Evolutionary conservation across 1,140 invertebrate species (phyloP).

Genomic region (Adelges cooleyi): DNA sequence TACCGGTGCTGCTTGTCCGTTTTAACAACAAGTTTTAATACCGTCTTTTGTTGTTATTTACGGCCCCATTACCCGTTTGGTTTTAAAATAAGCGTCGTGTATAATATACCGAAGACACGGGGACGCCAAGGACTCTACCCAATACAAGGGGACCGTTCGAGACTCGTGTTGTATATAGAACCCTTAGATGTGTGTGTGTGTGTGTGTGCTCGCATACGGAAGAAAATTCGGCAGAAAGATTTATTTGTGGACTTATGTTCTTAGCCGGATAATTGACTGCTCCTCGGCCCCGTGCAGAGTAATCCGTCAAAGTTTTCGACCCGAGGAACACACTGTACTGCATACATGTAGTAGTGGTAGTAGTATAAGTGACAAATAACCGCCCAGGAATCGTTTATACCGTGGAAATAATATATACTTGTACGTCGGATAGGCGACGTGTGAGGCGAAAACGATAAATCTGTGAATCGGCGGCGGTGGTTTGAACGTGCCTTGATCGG

Average conservation of each 20-base stretch:
- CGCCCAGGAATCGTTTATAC: not conserved
- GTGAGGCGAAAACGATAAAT: slow-evolving; percentile 25
- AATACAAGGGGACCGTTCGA: too few species aligned
- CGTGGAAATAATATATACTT: not conserved
- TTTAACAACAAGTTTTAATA: slow-evolving; percentile 25
- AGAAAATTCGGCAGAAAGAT: slow-evolving; percentile 23
- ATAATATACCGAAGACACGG: not conserved
- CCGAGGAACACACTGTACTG: not conserved
- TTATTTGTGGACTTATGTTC: slow-evolving; percentile 19
- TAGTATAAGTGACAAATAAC: slow-evolving; percentile 19
- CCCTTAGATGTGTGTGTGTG: not conserved
- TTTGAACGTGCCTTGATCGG: too few species aligned
- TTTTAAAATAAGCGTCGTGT: not conserved
- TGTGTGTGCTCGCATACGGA: not conserved
- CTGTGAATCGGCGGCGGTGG: not conserved
- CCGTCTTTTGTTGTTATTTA: slow-evolving; percentile 12
- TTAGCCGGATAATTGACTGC: slow-evolving; percentile 10
- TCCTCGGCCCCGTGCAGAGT: not conserved
- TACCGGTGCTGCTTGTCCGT: too few species aligned
- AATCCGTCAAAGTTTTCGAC: slow-evolving; percentile 22
- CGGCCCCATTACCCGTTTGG: slow-evolving; percentile 7
- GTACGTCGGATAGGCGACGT: not conserved
- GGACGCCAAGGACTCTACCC: too few species aligned
- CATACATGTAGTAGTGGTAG: too few species aligned
- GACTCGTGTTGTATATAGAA: too few species aligned